phyloP scores from a whole-genome alignment of 2,797 vertebrate genomes.

The Neosalanx taihuensis region DNA sequence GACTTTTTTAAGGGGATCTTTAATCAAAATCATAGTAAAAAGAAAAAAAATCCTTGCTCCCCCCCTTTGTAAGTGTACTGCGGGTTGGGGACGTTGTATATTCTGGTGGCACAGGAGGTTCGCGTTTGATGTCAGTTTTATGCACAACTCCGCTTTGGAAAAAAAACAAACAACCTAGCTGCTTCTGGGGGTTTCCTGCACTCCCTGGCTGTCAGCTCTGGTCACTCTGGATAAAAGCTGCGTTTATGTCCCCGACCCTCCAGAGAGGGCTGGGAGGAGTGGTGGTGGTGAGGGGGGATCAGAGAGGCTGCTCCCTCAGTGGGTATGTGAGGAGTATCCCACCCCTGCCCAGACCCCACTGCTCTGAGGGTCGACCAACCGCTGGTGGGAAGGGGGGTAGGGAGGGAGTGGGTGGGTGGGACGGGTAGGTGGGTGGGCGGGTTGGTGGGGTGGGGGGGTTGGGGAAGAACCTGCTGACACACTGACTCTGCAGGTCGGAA shows the following conservation, averaged over 20 bases:
- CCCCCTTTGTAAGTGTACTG: neutral
- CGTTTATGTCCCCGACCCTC: conserved; percentile 15
- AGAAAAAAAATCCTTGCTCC: neutral
- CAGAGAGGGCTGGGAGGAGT: neutral
- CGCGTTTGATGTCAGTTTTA: conserved; percentile 44
- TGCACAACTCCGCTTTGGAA: conserved; percentile 27
- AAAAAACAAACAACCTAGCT: conserved; percentile 11
- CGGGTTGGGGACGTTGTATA: conserved; percentile 21
- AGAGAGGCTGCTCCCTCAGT: neutral
- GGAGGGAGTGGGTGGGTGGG: too few species aligned
- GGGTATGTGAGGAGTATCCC: conserved; percentile 8
- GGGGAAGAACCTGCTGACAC: neutral
- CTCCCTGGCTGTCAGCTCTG: conserved; percentile 36
- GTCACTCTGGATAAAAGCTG: conserved; percentile 40
- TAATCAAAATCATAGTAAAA: neutral
- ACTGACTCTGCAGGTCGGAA: neutral
- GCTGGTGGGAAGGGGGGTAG: too few species aligned
- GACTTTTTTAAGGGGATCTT: neutral
- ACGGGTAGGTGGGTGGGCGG: too few species aligned
- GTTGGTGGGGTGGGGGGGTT: too few species aligned
- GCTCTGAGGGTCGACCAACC: conserved; percentile 10
- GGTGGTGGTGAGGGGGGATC: conserved; percentile 12
- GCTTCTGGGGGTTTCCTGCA: conserved; percentile 42
- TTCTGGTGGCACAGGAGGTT: conserved; percentile 25
- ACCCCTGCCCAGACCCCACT: conserved; percentile 18